Base-by-base conservation (phyloP, 2,888 invertebrate species). In the Drosophila helvetica region DNA sequence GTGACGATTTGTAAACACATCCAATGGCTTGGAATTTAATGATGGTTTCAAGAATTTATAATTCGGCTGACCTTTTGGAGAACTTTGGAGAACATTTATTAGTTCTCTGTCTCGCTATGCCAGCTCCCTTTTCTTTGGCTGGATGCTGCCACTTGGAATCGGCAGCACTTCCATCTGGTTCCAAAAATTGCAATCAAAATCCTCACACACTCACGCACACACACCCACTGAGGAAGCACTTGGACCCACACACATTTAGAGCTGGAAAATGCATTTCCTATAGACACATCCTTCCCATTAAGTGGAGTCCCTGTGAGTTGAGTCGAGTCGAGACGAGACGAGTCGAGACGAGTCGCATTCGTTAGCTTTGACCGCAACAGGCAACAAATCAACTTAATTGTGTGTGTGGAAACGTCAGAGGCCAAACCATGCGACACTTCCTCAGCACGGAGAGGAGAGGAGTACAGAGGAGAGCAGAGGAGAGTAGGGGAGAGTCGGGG, bases 311-410 rank as follows among this genome's bases (percentile, higher is more conserved):
- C 56, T 42, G 42, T 22, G 52, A n/a, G 18, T 22, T 19, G 47
- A 33, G 42, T 38, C 30, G 50, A n/a, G 30, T 18, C 27, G 47
- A 33, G 58, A 25, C n/a, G 51, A 17, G 18, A 12, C 19, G 55
- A 30, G 48, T 42, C 22, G 17, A 33, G 46, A 3, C 30, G 55
- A 55, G 74, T 51, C 56, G 64, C 66, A 67, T 80, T 80, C 81
- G 75, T 78, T 75, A 53, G 78, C 76, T 80, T 81, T 79, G 79
- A 78, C 78, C 78, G 70, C 78, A 78, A 69, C 75, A 75, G 70
- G 78, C 78, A 78, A 79, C 78, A 81, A 79, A 80, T 78, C 81
- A 81, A 79, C 76, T 79, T 79, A 79, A 79, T 79, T 81, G 79
- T 79, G 57, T 79, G 57, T 78, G 61, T 70, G 56, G 59, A 68